Conservation (phyloP, 1,140 invertebrate species). For the Drosophila tristis region DNA sequence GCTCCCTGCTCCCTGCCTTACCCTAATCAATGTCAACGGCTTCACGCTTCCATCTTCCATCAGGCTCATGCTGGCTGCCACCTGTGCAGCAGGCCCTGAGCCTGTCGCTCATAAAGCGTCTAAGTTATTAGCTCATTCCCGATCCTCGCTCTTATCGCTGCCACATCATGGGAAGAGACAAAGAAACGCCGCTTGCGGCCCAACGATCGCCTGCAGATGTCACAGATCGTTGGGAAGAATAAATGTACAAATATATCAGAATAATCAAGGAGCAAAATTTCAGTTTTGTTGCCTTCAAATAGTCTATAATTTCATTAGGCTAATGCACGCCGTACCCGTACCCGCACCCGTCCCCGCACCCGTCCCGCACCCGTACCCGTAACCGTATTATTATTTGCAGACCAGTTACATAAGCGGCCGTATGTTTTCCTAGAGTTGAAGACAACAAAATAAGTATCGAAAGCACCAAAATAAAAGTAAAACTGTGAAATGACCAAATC, state of each 20-base stretch:
- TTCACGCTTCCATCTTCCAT: constrained; percentile 65
- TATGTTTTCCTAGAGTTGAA: background rate
- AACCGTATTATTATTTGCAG: constrained; percentile 16
- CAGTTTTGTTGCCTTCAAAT: background rate
- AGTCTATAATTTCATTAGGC: constrained; percentile 41
- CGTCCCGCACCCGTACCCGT: too few species aligned
- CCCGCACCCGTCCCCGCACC: too few species aligned
- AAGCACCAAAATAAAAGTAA: constrained; percentile 62
- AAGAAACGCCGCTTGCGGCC: background rate
- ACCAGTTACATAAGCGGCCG: constrained; percentile 24
- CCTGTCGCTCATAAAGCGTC: constrained; percentile 54
- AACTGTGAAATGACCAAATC: constrained; percentile 47
- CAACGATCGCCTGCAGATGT: background rate
- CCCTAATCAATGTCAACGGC: constrained; percentile 76
- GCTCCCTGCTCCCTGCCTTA: constrained; percentile 30
- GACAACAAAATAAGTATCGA: constrained; percentile 31
- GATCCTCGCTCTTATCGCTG: constrained; percentile 15
- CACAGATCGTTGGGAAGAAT: background rate
- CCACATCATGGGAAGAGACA: background rate
- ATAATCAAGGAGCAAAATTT: too few species aligned
- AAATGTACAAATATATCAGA: too few species aligned
- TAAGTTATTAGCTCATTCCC: constrained; percentile 49
- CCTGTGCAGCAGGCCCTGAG: constrained; percentile 46
- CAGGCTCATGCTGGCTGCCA: constrained; percentile 36
- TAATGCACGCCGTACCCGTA: constrained; percentile 13